Conservation (phyloP, 2,113 vertebrate species). For the Rissa tridactyla region DNA sequence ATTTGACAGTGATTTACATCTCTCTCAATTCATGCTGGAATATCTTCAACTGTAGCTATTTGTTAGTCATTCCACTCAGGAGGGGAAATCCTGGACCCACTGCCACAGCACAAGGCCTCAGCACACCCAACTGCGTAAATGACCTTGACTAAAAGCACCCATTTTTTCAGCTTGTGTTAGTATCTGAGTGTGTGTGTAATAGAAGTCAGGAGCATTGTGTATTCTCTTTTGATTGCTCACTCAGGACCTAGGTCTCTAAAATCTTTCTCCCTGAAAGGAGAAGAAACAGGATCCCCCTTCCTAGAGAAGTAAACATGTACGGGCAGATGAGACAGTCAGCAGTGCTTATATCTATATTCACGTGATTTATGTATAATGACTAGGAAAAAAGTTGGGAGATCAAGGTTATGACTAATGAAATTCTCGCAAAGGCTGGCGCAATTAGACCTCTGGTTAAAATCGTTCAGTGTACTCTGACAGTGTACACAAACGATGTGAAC, state of each 20-base stretch:
- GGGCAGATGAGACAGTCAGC: neutral
- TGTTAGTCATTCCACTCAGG: neutral
- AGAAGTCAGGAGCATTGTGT: neutral
- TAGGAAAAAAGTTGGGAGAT: neutral
- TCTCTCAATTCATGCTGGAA: constrained; percentile 28
- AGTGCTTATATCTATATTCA: neutral
- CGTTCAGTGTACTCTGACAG: neutral
- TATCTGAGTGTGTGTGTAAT: neutral
- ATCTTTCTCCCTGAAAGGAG: neutral
- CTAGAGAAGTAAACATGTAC: neutral
- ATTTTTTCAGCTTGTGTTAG: neutral
- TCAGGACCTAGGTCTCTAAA: neutral
- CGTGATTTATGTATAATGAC: neutral
- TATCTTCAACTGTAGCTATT: neutral
- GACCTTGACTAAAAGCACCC: neutral
- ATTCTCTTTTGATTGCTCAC: neutral
- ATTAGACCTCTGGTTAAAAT: neutral
- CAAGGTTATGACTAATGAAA: neutral
- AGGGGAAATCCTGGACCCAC: neutral
- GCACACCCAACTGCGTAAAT: neutral
- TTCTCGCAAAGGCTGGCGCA: neutral
- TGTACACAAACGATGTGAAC: neutral
- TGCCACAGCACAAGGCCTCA: neutral
- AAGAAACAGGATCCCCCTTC: neutral
- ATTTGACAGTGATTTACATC: constrained; percentile 58